Conservation (phyloP, 2,888 invertebrate species). For the Molanna angustata region DNA sequence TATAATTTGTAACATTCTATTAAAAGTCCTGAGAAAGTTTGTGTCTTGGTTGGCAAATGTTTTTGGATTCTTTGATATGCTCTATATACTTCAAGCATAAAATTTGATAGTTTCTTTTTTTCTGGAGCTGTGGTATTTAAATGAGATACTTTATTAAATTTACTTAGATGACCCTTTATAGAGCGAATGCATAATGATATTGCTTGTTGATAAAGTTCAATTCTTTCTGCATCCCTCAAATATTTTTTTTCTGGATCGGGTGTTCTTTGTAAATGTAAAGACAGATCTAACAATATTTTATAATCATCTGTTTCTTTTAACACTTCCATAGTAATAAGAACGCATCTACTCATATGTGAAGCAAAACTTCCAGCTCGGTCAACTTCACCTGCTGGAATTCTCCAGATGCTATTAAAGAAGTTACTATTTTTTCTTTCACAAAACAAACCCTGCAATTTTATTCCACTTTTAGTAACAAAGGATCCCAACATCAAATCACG, state of each 20-base stretch:
- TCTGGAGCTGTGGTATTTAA: constrained; percentile 49
- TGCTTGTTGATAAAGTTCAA: constrained; percentile 77
- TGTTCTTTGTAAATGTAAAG: constrained; percentile 70
- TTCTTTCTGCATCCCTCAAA: constrained; percentile 79
- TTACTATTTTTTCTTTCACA: constrained; percentile 80
- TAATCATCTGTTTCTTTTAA: constrained; percentile 77
- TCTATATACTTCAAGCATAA: constrained; percentile 60
- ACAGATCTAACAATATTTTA: constrained; percentile 74
- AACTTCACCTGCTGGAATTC: constrained; percentile 85
- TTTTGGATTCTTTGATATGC: constrained; percentile 69
- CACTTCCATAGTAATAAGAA: constrained; percentile 77
- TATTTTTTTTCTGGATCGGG: constrained; percentile 90
- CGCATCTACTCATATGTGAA: constrained; percentile 85
- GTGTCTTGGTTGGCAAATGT: constrained; percentile 57
- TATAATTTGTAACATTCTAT: constrained; percentile 69
- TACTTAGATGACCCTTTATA: constrained; percentile 61
- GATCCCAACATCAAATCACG: constrained; percentile 68
- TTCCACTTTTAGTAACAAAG: constrained; percentile 63
- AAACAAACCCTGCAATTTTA: constrained; percentile 78
- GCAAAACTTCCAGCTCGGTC: constrained; percentile 91
- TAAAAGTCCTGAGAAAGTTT: constrained; percentile 61
- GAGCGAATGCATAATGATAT: constrained; percentile 70
- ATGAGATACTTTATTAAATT: constrained; percentile 50
- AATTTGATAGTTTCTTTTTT: constrained; percentile 50
- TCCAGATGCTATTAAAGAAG: constrained; percentile 93